Evolutionary conservation across 2,888 invertebrate species (phyloP), one percentile per base, ranked within the genome.

Genomic region (Altica lythri): DNA sequence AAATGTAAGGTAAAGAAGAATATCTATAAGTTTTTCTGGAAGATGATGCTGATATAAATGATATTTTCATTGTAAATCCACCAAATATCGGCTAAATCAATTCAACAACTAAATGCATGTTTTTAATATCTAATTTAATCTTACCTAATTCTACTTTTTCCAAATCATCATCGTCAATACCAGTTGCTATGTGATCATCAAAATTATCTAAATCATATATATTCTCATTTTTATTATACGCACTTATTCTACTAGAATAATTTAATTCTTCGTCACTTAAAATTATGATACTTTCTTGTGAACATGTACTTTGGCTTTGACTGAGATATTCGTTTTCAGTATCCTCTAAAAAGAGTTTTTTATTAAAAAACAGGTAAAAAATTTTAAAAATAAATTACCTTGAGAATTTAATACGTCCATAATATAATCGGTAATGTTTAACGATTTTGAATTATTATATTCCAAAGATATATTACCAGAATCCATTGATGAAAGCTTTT

Each of bases 211-310:
- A 49, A 22, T 54, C 14, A 32, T 57, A 57, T 12, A 51, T 42
- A 32, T 56, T 38, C 19, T 35, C 19, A n/a, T 54, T 44, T 27
- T 53, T 57, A 22, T 48, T 51, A 12, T 63, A 57, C 18, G 57
- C 70, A 66, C 79, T 75, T 40, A 83, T 70, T 2, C 54, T 47
- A 42, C 67, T 68, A 0, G 86, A 86, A 73, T 86, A 85, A 66
- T 86, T 82, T 14, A 86, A 73, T 75, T 86, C 86, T 62, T 82
- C 82, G 66, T 86, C 85, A 34, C 80, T 80, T n/a, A 40, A 12
- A 54, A 82, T 74, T 55, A 74, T 69, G 30, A 71, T 69, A 37
- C 65, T 66, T 44, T 63, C 66, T 58, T 64, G 59, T 27, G 62
- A 62, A 35, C 44, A 53, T 5, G 63, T 61, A 12, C 27, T 38